Conservation (phyloP, 2,888 invertebrate species). For the Temnothorax unifasciatus region DNA sequence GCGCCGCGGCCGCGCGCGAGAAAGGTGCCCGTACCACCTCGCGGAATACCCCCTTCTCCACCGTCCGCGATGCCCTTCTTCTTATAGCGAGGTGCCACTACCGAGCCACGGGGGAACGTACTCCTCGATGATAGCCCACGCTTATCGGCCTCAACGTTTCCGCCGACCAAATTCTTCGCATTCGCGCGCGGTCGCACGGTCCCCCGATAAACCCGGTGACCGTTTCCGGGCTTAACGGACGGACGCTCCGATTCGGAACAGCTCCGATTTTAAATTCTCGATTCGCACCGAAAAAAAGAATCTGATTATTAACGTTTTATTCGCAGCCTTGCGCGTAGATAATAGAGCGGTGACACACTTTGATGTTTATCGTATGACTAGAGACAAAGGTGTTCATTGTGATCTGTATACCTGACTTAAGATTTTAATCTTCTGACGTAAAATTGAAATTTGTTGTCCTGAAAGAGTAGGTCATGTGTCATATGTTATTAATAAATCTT, state of each 20-base stretch:
- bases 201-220: constrained; percentile 73
- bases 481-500: neutral
- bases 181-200: constrained; percentile 50
- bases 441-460: constrained; percentile 25
- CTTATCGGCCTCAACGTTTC: constrained; percentile 62
- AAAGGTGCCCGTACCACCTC: constrained; percentile 73
- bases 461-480: neutral
- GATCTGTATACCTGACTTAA: constrained; percentile 9
- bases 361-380: constrained; percentile 32
- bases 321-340: constrained; percentile 18
- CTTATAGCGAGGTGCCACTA: constrained; percentile 63
- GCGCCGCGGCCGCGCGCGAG: constrained; percentile 67
- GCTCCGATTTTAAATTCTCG: constrained; percentile 66
- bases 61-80: constrained; percentile 68
- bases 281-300: neutral
- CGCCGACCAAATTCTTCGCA: constrained; percentile 63
- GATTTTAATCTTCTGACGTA: constrained; percentile 6
- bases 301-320: neutral
- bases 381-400: constrained; percentile 28
- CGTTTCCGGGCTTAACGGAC: constrained; percentile 62
- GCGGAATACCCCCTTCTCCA: constrained; percentile 64
- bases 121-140: constrained; percentile 64
- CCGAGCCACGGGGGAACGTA: constrained; percentile 59
- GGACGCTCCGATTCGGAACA: constrained; percentile 74
- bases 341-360: constrained; percentile 33